These are phyloP conservation scores for Strigamia crassipes DNA, from an alignment of 2,888 invertebrate genomes.

Conservation along the genomic window DNA sequence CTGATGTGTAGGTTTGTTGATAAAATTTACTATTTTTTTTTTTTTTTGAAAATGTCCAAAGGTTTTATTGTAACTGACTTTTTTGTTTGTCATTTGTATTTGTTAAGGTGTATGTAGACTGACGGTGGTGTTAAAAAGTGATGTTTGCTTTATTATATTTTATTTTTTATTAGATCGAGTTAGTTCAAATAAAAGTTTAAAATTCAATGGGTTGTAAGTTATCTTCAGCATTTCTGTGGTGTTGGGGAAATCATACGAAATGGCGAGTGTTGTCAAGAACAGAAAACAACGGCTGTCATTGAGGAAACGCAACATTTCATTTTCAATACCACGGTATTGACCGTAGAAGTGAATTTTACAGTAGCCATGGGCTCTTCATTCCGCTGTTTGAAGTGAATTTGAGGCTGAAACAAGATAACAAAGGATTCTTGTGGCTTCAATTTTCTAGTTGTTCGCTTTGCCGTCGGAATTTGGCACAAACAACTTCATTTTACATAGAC, in stretches of 20 bases:
- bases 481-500: slow-evolving; percentile 14
- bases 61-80: background rate
- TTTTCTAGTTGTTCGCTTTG: slow-evolving; percentile 14
- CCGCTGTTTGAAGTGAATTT: background rate
- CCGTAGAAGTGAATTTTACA: background rate
- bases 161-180: background rate
- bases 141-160: background rate
- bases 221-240: background rate
- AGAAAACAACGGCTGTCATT: background rate
- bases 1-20: slow-evolving; percentile 23
- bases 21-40: background rate
- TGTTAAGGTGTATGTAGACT: background rate
- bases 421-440: slow-evolving; percentile 31
- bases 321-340: background rate
- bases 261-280: background rate
- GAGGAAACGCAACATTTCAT: background rate
- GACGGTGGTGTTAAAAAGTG: background rate
- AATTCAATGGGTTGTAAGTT: background rate
- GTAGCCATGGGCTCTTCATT: slow-evolving; percentile 30
- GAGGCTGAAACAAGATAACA: background rate
- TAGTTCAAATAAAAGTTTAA: background rate
- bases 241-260: background rate
- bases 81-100: too few species aligned
- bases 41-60: background rate
- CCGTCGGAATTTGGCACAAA: slow-evolving; percentile 19